phyloP scores from a whole-genome alignment of 1,140 invertebrate species.

The Diorhabda sublineata region DNA sequence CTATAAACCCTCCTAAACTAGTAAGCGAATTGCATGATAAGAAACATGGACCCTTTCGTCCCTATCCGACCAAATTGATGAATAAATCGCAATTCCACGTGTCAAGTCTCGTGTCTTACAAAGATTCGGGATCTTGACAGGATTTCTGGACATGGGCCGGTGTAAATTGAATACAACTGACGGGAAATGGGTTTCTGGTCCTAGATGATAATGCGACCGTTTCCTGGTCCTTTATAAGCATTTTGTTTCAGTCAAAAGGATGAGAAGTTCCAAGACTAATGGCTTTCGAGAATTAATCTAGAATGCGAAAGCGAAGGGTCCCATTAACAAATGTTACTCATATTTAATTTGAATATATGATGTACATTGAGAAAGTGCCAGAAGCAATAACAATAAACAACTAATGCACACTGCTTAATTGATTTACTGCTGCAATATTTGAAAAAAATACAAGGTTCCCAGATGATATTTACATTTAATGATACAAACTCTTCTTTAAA shows the following conservation, averaged over 20 bases:
- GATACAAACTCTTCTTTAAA: too few species aligned
- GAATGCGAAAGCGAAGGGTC: background rate
- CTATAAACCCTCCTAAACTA: too few species aligned
- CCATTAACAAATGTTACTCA: background rate
- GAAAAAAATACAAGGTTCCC: too few species aligned
- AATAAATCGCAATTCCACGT: conserved; percentile 6
- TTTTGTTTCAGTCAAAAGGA: background rate
- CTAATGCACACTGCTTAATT: too few species aligned
- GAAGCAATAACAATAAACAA: too few species aligned
- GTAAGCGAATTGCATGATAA: background rate
- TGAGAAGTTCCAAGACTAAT: background rate
- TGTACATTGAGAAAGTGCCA: background rate
- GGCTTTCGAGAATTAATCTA: conserved; percentile 2
- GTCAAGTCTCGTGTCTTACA: conserved; percentile 5
- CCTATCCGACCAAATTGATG: conserved; percentile 6
- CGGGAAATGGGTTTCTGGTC: conserved; percentile 5
- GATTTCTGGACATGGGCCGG: background rate
- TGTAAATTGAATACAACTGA: conserved; percentile 13
- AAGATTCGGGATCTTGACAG: background rate
- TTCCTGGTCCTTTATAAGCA: background rate
- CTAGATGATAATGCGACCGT: conserved; percentile 2
- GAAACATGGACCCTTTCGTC: background rate
- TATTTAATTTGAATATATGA: background rate
- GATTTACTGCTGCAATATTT: too few species aligned
- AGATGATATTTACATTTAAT: too few species aligned